phyloP scores from a whole-genome alignment of 1,140 invertebrate species.

The Zophobas morio region DNA sequence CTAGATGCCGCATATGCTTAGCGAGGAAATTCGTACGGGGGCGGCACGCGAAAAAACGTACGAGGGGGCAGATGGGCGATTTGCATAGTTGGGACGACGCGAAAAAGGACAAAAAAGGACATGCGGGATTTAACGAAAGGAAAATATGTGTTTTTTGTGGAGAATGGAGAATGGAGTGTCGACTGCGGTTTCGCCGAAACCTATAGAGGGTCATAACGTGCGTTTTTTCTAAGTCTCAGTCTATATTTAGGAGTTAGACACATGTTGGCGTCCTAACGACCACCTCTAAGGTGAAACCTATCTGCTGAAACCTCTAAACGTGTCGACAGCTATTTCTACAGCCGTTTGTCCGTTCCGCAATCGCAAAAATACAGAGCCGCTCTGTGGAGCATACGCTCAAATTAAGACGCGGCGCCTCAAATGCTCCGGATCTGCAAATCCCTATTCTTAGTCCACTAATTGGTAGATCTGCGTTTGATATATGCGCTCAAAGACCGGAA shows the following conservation, averaged over 20 bases:
- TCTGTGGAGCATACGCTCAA: conserved; percentile 44
- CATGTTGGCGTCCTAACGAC: too few species aligned
- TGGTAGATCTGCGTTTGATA: conserved; percentile 31
- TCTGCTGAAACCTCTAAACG: conserved; percentile 3
- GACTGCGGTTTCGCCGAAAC: too few species aligned
- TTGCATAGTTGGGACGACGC: too few species aligned
- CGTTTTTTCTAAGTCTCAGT: too few species aligned
- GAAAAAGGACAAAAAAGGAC: too few species aligned
- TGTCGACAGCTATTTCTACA: conserved; percentile 25
- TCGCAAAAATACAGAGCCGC: conserved; percentile 46
- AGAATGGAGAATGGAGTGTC: too few species aligned
- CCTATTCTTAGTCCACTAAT: conserved; percentile 36
- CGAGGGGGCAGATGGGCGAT: too few species aligned
- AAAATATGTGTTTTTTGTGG: too few species aligned
- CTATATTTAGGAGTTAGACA: too few species aligned
- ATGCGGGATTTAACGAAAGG: too few species aligned
- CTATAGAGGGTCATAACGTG: too few species aligned
- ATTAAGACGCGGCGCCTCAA: conserved; percentile 50
- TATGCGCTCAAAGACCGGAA: conserved; percentile 14
- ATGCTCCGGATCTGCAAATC: conserved; percentile 36
- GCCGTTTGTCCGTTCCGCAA: conserved; percentile 42
- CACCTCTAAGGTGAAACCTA: too few species aligned
- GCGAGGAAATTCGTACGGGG: conserved; percentile 23
- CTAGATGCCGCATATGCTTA: conserved; percentile 43
- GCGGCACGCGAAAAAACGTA: background rate